Base-by-base conservation (phyloP, 2,797 vertebrate genomes). In the Hyperoplus immaculatus region DNA sequence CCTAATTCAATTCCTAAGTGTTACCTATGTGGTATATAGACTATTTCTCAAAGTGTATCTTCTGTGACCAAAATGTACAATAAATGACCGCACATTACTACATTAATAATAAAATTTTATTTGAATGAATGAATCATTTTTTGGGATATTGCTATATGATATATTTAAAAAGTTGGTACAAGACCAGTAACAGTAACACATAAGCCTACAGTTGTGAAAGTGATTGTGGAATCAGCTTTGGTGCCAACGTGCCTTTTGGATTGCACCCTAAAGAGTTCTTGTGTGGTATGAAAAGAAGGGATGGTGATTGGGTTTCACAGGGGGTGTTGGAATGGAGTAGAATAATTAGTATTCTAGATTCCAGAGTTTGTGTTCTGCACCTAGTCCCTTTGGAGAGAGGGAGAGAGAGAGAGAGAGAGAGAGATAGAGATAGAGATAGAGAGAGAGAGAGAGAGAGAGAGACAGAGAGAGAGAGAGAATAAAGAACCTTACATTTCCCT, bases 291-390 rank as follows among this genome's bases (percentile, higher is more conserved):
- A 70, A 81, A 78, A 64, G 50, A 74, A 74, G 59, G 57, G 61
- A 65, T 29, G 65, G 68, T 55, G 71, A 81, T 63, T 74, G 29
- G 71, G 38, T 79, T 80, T 80, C 87, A 77, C 78, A 76, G 86
- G 64, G 57, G 75, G 84, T 70, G 81, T 11, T 79, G 66, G 53
- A 82, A 89, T 78, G 67, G 58, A 83, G 75, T n/a, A 64, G 66
- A 75, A 67, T 21, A 87, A 81, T 85, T 78, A n/a, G 64, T 84
- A 90, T 84, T 83, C 73, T 72, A 83, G 64, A 62, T 70, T 59
- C 46, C 70, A 39, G 71, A 62, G 45, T 81, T 86, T 83, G 54
- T 67, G 57, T 83, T 82, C 74, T 46, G 64, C 72, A 86, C 64
- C 61, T 72, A 29, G 58, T 80, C 60, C 49, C 70, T 81, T 66